Conservation (phyloP, 2,888 invertebrate species). For the Agrochola lychnidis region DNA sequence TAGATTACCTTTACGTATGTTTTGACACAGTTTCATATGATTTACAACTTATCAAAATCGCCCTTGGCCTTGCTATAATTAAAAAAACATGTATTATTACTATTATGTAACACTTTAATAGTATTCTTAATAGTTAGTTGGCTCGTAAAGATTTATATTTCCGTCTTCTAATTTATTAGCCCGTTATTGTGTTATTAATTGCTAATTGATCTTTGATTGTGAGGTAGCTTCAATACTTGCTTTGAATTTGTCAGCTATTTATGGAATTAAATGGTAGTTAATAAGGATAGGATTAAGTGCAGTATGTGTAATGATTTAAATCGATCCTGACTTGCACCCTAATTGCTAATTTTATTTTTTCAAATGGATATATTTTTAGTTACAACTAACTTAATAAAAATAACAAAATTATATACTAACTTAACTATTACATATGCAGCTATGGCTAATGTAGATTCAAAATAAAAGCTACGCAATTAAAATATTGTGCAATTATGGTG, state of each 20-base stretch:
- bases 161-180: constrained; percentile 53
- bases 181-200: constrained; percentile 50
- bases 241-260: constrained; percentile 1
- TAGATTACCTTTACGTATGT: not conserved
- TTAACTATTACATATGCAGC: no score
- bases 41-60: constrained; percentile 39
- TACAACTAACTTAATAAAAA: no score
- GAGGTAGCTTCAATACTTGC: not conserved
- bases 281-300: not conserved
- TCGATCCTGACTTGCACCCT: not conserved
- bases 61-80: constrained; percentile 61
- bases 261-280: not conserved
- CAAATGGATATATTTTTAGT: no score
- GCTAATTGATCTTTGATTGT: constrained; percentile 37
- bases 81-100: constrained; percentile 33
- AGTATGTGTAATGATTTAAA: not conserved
- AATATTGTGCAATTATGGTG: no score
- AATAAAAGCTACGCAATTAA: no score
- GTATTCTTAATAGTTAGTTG: constrained; percentile 28
- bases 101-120: constrained; percentile 47
- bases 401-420: no score
- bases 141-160: constrained; percentile 56
- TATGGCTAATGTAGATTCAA: no score
- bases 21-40: constrained; percentile 24
- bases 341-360: no score